Evolutionary conservation across 2,888 invertebrate genomes (phyloP).

Genomic region (Hirtodrosophila histrioides): DNA sequence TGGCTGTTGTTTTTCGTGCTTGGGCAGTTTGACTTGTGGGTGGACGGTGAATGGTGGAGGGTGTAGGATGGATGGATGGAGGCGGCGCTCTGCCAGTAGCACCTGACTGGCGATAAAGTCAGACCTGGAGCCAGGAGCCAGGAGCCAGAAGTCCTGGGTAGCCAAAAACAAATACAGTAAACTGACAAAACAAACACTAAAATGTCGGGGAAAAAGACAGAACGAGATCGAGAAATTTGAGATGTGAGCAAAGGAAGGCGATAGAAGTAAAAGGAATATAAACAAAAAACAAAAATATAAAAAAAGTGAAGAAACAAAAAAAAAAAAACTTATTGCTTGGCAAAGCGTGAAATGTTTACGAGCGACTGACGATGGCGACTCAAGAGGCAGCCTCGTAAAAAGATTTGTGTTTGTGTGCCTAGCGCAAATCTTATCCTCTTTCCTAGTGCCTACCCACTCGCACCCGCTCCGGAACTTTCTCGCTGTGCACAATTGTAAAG

Average conservation of each 20-base stretch:
- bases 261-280: not conserved
- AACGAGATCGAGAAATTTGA: conserved; percentile 34
- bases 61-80: not conserved
- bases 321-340: conserved; percentile 71
- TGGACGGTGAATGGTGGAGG: too few relatives aligned
- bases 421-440: conserved; percentile 65
- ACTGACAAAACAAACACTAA: conserved; percentile 63
- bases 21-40: conserved; percentile 15
- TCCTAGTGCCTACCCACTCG: conserved; percentile 9
- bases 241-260: not conserved
- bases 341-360: conserved; percentile 80
- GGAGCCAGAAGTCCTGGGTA: conserved; percentile 11
- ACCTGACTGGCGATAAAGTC: conserved; percentile 45
- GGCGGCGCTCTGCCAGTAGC: conserved; percentile 24
- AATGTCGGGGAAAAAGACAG: conserved; percentile 22
- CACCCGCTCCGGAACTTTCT: conserved; percentile 6
- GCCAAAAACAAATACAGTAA: conserved; percentile 74
- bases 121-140: conserved; percentile 19
- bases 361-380: conserved; percentile 76
- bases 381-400: conserved; percentile 56
- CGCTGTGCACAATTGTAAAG: conserved; percentile 68
- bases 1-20: conserved; percentile 16
- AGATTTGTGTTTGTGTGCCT: conserved; percentile 57
- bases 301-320: conserved; percentile 9
- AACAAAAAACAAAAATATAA: conserved; percentile 7